Evolutionary conservation across 2,113 vertebrate species (phyloP).

Genomic region (Aviceda subcristata): DNA sequence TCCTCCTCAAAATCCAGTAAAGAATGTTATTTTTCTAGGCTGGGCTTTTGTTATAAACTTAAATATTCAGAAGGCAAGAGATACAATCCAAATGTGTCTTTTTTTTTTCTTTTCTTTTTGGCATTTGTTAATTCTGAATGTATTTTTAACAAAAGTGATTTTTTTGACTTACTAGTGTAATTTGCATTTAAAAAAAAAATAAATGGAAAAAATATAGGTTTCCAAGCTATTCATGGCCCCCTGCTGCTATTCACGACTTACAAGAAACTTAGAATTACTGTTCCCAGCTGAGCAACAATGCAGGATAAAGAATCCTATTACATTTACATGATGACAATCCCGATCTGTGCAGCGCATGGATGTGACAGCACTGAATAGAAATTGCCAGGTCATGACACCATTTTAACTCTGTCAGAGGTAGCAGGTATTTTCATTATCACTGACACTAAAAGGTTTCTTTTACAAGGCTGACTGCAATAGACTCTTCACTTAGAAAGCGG

Average conservation of each 20-base stretch:
- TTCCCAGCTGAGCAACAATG: constrained; percentile 34
- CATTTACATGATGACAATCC: constrained; percentile 41
- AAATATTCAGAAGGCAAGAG: constrained; percentile 78
- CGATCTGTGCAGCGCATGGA: background rate
- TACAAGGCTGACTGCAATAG: constrained; percentile 27
- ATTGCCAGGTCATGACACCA: constrained; percentile 56
- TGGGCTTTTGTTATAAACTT: constrained; percentile 82
- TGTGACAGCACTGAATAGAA: constrained; percentile 53
- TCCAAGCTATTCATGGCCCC: constrained; percentile 68
- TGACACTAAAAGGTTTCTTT: constrained; percentile 49
- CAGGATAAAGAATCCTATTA: constrained; percentile 29
- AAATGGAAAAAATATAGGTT: constrained; percentile 75
- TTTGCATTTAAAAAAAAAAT: constrained; percentile 84
- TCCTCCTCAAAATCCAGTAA: constrained; percentile 80
- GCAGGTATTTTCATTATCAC: constrained; percentile 54
- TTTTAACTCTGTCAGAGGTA: constrained; percentile 60
- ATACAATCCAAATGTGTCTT: constrained; percentile 76
- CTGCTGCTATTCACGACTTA: constrained; percentile 42
- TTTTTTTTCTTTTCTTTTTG: constrained; percentile 57
- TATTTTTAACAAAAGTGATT: constrained; percentile 85
- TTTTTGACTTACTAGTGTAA: constrained; percentile 84
- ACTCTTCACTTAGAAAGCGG: constrained; percentile 29
- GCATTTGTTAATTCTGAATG: constrained; percentile 84
- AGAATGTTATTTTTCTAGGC: constrained; percentile 85
- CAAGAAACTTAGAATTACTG: background rate